Conservation (phyloP, 1,140 invertebrate species). For the Lucilia cuprina region DNA sequence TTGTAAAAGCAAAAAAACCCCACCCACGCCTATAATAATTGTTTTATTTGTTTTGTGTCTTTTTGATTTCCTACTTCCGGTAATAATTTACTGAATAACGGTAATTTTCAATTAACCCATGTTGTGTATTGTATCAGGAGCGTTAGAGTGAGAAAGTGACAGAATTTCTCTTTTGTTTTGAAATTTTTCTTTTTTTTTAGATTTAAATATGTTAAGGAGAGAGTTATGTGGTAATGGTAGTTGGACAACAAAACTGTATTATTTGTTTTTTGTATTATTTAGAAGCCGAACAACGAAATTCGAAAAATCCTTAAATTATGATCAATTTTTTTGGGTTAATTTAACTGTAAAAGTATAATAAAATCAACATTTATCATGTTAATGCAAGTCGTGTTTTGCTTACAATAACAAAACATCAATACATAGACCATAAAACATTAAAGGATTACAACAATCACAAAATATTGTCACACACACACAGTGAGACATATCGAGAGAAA, state of each 20-base stretch:
- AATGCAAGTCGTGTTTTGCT: background rate
- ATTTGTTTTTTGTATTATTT: background rate
- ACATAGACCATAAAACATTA: background rate
- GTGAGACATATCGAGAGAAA: constrained; percentile 8
- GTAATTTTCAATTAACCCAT: background rate
- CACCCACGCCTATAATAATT: background rate
- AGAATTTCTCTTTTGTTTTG: background rate
- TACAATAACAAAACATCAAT: background rate
- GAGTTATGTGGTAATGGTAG: background rate
- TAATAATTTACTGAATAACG: background rate
- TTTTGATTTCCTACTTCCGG: background rate
- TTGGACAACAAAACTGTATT: background rate
- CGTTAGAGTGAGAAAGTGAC: background rate
- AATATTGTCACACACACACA: constrained; percentile 5
- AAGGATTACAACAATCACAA: constrained; percentile 24
- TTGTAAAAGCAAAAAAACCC: background rate
- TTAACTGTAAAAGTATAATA: background rate
- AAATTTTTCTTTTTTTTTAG: background rate
- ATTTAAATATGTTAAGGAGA: background rate
- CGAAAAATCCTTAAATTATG: no score
- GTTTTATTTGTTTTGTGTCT: background rate
- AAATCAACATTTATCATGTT: background rate
- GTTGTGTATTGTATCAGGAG: background rate
- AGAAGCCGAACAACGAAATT: background rate
- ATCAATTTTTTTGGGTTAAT: background rate